Evolutionary conservation across 2,888 invertebrate genomes (phyloP).

Genomic region (Choristoneura rosaceana): DNA sequence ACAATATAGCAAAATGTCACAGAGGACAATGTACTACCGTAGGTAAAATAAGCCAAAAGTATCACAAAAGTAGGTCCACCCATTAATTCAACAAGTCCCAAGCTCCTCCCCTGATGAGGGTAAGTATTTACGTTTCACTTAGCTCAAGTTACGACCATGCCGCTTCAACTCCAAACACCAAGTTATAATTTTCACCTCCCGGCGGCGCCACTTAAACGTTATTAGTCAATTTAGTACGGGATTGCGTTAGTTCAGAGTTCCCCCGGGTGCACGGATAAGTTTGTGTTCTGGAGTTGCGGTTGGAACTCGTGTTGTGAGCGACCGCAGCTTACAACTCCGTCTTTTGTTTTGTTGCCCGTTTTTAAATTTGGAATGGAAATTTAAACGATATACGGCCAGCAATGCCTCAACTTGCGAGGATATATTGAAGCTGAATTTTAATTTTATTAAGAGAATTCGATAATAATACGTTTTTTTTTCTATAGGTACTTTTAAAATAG

Average conservation of each 20-base stretch:
- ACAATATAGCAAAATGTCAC: neutral
- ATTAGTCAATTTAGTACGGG: neutral
- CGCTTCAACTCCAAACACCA: constrained; percentile 14
- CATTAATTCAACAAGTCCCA: constrained; percentile 28
- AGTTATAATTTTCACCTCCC: constrained; percentile 6
- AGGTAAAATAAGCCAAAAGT: constrained; percentile 24
- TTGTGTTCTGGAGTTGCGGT: neutral
- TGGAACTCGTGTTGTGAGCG: constrained; percentile 8
- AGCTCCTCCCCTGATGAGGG: constrained; percentile 30
- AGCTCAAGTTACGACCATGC: constrained; percentile 18
- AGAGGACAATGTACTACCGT: neutral
- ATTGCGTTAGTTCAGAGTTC: constrained; percentile 2
- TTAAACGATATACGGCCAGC: neutral
- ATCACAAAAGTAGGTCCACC: constrained; percentile 18
- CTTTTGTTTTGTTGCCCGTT: constrained; percentile 4
- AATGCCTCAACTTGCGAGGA: neutral
- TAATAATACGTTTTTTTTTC: too few relatives aligned
- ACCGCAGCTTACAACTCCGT: constrained; percentile 26
- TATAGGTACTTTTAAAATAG: too few relatives aligned
- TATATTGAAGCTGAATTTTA: too few relatives aligned
- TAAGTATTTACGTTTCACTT: constrained; percentile 33
- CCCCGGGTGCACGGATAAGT: neutral
- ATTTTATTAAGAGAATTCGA: too few relatives aligned
- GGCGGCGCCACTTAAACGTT: neutral
- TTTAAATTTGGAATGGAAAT: neutral